A percentile compares a stretch with the other conserved stretches of the same genome.
Evolutionary conservation across 2,113 vertebrate species (phyloP).

Genomic region (Chiloscyllium plagiosum): DNA sequence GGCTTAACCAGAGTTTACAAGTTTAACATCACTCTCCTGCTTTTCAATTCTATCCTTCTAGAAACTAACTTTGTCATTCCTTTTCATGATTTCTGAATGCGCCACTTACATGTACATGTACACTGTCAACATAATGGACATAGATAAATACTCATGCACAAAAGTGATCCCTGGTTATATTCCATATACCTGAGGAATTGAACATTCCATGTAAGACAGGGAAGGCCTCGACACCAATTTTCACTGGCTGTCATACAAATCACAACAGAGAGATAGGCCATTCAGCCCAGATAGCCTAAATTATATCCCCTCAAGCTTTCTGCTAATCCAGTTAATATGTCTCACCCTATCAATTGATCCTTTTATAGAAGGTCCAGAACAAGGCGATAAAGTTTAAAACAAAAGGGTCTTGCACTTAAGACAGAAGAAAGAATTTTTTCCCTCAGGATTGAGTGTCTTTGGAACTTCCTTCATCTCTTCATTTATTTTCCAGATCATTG

Average conservation of each 20-base stretch:
- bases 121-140: too few relatives aligned
- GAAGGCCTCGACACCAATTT: neutral
- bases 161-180: too few relatives aligned
- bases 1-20: neutral
- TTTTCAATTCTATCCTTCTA: neutral
- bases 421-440: too few relatives aligned
- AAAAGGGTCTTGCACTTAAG: too few relatives aligned
- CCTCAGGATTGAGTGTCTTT: too few relatives aligned
- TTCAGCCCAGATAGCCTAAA: neutral
- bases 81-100: neutral
- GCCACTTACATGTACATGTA: neutral
- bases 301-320: neutral
- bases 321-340: neutral
- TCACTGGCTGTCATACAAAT: neutral
- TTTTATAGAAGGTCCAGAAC: neutral
- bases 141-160: too few relatives aligned
- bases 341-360: neutral
- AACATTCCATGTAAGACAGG: neutral
- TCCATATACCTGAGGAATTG: neutral
- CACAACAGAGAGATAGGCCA: neutral
- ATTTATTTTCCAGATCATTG: too few relatives aligned
- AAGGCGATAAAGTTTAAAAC: too few relatives aligned
- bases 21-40: neutral
- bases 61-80: neutral
- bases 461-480: too few relatives aligned